Percentiles rank a stretch among this genome's conserved stretches.
Conservation (phyloP, 1,140 invertebrate genomes). For the Brachionus calyciflorus region DNA sequence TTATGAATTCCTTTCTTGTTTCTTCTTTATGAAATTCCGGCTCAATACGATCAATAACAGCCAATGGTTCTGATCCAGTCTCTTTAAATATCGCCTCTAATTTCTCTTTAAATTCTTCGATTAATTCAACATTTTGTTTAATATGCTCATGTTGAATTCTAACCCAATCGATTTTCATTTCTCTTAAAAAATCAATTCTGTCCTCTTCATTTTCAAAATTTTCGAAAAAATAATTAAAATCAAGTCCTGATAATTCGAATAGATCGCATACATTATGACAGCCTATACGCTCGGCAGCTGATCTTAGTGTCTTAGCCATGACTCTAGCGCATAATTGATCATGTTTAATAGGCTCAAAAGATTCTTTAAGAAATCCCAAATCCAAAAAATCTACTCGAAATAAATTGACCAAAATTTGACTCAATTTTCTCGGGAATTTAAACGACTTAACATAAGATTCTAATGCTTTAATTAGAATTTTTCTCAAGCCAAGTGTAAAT, state of each 20-base stretch:
- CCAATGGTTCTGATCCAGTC: background rate
- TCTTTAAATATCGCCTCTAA: background rate
- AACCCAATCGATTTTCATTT: constrained; percentile 11
- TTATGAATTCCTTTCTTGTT: constrained; percentile 8
- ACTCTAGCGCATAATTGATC: constrained; percentile 19
- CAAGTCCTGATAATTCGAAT: background rate
- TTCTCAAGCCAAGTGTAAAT: background rate
- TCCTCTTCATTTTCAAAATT: constrained; percentile 30
- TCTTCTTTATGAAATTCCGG: constrained; percentile 23
- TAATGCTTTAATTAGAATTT: background rate
- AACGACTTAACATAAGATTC: constrained; percentile 2
- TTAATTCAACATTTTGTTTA: background rate
- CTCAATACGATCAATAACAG: background rate
- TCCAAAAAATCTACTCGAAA: constrained; percentile 34
- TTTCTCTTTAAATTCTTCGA: background rate
- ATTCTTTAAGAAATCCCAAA: constrained; percentile 16
- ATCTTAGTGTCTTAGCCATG: background rate
- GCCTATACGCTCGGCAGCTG: background rate
- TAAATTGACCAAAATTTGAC: constrained; percentile 38
- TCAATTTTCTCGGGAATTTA: constrained; percentile 9
- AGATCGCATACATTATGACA: background rate
- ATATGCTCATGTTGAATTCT: background rate
- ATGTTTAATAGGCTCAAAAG: constrained; percentile 26
- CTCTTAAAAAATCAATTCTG: constrained; percentile 12
- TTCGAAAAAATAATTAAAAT: constrained; percentile 27